Conservation (phyloP, 2,888 invertebrate species). For the Ectobius pallidus region DNA sequence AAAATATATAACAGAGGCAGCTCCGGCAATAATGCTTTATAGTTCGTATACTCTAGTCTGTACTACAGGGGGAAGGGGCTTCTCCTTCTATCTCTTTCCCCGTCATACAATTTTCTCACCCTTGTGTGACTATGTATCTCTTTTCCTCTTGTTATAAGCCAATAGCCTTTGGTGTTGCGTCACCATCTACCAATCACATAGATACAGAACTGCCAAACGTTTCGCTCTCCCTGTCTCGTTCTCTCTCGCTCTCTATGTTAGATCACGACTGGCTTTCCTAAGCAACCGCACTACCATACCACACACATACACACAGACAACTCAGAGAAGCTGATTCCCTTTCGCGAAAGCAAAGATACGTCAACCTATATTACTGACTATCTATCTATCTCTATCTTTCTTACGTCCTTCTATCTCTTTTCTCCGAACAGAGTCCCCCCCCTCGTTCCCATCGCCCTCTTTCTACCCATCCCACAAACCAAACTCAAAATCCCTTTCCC, state of each 20-base stretch:
- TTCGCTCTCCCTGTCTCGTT: background rate
- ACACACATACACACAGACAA: slow-evolving; percentile 13
- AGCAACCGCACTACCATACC: slow-evolving; percentile 22
- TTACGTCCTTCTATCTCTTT: slow-evolving; percentile 7
- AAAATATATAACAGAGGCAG: slow-evolving; percentile 43
- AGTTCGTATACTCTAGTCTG: slow-evolving; percentile 25
- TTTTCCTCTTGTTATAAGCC: slow-evolving; percentile 34
- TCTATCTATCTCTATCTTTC: no score
- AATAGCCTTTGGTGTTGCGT: slow-evolving; percentile 42
- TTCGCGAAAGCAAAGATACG: slow-evolving; percentile 25
- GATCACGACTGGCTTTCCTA: slow-evolving; percentile 17
- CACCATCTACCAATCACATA: slow-evolving; percentile 41
- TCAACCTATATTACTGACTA: slow-evolving; percentile 24
- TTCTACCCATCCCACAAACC: slow-evolving; percentile 27
- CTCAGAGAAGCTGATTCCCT: slow-evolving; percentile 18
- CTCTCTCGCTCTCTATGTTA: background rate
- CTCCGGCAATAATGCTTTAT: slow-evolving; percentile 39
- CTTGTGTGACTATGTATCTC: background rate
- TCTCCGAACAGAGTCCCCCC: background rate
- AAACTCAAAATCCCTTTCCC: slow-evolving; percentile 19
- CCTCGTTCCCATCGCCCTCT: slow-evolving; percentile 23
- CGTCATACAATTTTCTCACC: slow-evolving; percentile 20
- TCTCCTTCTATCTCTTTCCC: background rate
- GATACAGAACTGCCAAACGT: slow-evolving; percentile 17
- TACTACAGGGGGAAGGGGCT: slow-evolving; percentile 4